Base-by-base conservation (phyloP, 2,797 vertebrate species). In the Hafferia zeledoni region DNA sequence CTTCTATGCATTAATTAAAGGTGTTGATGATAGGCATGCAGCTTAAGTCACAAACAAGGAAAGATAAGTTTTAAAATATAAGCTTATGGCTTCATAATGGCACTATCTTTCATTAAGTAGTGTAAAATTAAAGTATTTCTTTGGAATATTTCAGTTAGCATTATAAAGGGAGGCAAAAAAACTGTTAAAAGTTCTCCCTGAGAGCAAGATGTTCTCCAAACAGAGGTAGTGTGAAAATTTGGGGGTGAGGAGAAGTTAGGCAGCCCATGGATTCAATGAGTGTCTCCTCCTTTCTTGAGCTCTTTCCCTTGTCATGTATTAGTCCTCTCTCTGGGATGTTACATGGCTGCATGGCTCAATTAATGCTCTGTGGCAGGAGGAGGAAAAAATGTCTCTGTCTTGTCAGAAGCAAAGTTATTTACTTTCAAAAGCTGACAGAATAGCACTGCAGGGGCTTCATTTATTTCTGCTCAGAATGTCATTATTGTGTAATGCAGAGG, bases 341-440 rank as follows among this genome's bases (percentile, higher is more conserved):
- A 95, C 93, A 83, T 94, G 97, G 88, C 97, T 93, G 89, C 96
- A 93, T 95, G 94, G 90, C 97, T 98, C 98, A 98, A 97, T 98
- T 98, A 98, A 98, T 98, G 97, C 95, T 97, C 91, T 78, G 60
- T 97, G 97, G 97, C 97, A 98, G 98, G 96, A 97, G 97, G 96
- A 97, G 95, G 96, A 97, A 97, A 97, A 97, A 97, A 96, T 76
- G 81, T 97, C 96, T 97, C 92, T 96, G 96, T 98, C 97, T 97
- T 98, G 97, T 98, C 97, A 98, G 96, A 90, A 98, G 97, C 76
- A 44, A 98, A 98, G 98, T 98, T 98, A 98, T 98, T 98, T 98
- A 98, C 97, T 98, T 98, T 98, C 97, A 97, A 97, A 98, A 97
- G 96, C 98, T 98, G 98, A 98, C 98, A 98, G 97, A 98, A 97